A percentile compares a stretch with the other conserved stretches of the same genome.
Evolutionary conservation across 2,888 invertebrate genomes (phyloP).

Genomic region (Diaprepes abbreviatus): DNA sequence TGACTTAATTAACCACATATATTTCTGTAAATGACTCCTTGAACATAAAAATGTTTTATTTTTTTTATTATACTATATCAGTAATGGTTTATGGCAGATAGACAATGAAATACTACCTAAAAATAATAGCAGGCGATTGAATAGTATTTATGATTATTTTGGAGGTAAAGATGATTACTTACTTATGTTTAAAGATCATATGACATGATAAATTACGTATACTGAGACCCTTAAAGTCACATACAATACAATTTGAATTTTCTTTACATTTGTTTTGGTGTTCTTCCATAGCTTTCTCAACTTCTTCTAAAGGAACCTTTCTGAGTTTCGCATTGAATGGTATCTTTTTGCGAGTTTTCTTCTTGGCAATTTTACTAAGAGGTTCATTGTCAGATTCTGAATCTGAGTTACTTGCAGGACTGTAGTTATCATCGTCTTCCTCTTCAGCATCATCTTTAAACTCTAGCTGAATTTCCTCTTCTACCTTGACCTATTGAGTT

Average conservation of each 20-base stretch:
- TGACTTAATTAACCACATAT: no score
- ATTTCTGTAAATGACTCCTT: no score
- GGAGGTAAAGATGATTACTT: conserved; percentile 17
- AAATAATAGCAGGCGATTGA: no score
- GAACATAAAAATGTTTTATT: no score
- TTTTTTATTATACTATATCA: no score
- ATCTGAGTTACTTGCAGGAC: conserved; percentile 6
- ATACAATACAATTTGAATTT: conserved; percentile 48
- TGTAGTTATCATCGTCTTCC: background rate
- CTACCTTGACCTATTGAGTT: conserved; percentile 18
- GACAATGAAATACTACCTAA: no score
- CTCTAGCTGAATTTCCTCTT: conserved; percentile 26
- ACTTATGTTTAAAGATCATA: conserved; percentile 51
- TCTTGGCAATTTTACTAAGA: conserved; percentile 19
- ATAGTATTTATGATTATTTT: no score
- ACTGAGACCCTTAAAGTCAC: conserved; percentile 50
- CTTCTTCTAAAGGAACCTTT: conserved; percentile 27
- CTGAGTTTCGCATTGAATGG: conserved; percentile 40
- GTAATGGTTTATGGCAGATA: no score
- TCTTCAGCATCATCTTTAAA: conserved; percentile 27
- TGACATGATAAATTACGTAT: conserved; percentile 48
- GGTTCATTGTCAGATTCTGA: conserved; percentile 45
- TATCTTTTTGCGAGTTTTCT: conserved; percentile 24
- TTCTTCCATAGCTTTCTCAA: conserved; percentile 45
- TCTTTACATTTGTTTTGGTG: conserved; percentile 39